phyloP scores from a whole-genome alignment of 1,140 invertebrate species.

The Caligus rogercresseyi region DNA sequence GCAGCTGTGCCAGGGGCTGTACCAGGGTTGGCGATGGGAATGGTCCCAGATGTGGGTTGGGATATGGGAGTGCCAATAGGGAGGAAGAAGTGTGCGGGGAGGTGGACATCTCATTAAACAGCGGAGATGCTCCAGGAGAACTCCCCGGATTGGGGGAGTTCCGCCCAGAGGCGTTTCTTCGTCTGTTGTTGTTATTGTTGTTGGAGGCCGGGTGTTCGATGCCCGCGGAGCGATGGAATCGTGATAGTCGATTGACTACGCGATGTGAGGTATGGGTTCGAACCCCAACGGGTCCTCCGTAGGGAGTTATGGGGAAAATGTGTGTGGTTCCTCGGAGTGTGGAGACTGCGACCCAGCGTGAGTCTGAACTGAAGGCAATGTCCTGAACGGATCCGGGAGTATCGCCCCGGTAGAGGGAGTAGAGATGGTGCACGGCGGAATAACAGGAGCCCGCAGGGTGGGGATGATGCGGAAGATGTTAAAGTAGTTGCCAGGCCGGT shows the following conservation, averaged over 20 bases:
- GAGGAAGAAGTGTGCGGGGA: neutral
- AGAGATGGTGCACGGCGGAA: conserved; percentile 86
- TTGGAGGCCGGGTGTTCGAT: conserved; percentile 31
- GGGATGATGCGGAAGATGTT: conserved; percentile 85
- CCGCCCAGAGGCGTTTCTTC: conserved; percentile 30
- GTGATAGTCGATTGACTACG: conserved; percentile 78
- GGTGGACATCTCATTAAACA: neutral
- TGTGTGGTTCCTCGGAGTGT: conserved; percentile 91
- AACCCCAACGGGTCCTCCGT: conserved; percentile 72
- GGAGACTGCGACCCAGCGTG: conserved; percentile 75
- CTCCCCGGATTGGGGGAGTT: conserved; percentile 15
- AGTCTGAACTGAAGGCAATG: conserved; percentile 42
- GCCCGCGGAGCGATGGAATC: conserved; percentile 88
- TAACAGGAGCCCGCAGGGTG: conserved; percentile 70
- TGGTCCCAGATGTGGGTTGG: conserved; percentile 69
- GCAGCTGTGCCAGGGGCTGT: conserved; percentile 61
- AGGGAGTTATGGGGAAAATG: conserved; percentile 90
- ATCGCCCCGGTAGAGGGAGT: conserved; percentile 67
- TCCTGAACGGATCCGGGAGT: conserved; percentile 44
- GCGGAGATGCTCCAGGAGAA: conserved; percentile 4
- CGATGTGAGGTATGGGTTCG: conserved; percentile 78
- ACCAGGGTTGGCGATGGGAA: conserved; percentile 63
- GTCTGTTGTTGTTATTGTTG: no score
- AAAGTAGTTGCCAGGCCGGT: conserved; percentile 84
- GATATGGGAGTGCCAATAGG: conserved; percentile 45